Evolutionary conservation across 1,140 invertebrate genomes (phyloP), one percentile per base, ranked within the genome.

Genomic region (Cephus cinctus): DNA sequence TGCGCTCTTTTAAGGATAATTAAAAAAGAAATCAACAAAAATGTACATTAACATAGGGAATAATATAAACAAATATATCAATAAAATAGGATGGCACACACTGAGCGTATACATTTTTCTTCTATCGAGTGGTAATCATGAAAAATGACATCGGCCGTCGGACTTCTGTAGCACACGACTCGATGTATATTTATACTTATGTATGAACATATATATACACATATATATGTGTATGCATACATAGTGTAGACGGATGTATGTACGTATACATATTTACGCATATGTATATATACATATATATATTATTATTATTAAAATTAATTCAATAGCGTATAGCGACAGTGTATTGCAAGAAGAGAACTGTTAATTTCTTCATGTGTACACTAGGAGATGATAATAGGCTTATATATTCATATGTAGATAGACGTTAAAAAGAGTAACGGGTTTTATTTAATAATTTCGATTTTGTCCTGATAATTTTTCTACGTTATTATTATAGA

Each of bases 371-470:
- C 58, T 59, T 62, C 56, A 60, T 63, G 64, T 65, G 64, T 56
- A 51, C 56, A 48, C 44, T 59, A 52, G 48, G 43, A 47, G 56
- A 56, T 49, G 47, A 59, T 56, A 65, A 68, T 72, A 73, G 63
- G 57, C 58, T 70, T 69, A 69, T 57, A 54, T 47, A 69, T 67
- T 59, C 54, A 67, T 67, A 69, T 75, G 71, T 73, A 75, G 72
- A 75, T 75, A 75, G 68, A 67, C 56, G 53, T 69, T 64, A 64
- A 64, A 55, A 57, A 61, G 54, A 70, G 55, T 65, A 69, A 69
- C 66, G 62, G 59, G 59, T 65, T 71, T 71, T 69, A 72, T 73
- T 71, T 73, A 70, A 71, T 61, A 58, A 69, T 68, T 69, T 71
- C 57, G 59, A 69, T 67, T 66, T 65, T 46, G 48, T 46, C 53